Evolutionary conservation across 2,113 vertebrate species (phyloP).

Genomic region (Leiothrix lutea): DNA sequence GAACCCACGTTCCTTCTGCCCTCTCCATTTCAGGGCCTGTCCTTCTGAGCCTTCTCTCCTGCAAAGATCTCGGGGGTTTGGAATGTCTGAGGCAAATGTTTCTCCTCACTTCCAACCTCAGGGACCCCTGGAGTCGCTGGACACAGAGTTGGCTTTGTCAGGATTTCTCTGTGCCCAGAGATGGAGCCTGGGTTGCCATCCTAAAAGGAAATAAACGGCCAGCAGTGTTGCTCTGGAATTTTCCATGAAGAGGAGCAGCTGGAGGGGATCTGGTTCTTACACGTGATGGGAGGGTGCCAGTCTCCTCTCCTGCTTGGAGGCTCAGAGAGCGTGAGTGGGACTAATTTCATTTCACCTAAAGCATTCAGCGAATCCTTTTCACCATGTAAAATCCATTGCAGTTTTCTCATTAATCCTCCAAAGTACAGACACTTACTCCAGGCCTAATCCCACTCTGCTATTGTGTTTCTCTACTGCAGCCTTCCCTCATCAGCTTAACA

Average conservation of each 20-base stretch:
- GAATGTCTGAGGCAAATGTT: not conserved
- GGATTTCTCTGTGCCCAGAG: not conserved
- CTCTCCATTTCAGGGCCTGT: not conserved
- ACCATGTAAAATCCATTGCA: conserved; percentile 67
- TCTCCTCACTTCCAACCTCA: not conserved
- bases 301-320: conserved; percentile 4
- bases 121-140: not conserved
- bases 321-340: conserved; percentile 14
- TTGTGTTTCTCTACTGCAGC: conserved; percentile 62
- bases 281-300: conserved; percentile 14
- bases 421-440: conserved; percentile 66
- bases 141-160: not conserved
- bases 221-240: not conserved
- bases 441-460: conserved; percentile 67
- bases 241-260: not conserved
- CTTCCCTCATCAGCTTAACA: conserved; percentile 69
- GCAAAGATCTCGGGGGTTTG: not conserved
- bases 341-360: conserved; percentile 68
- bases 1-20: not conserved
- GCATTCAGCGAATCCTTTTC: conserved; percentile 59
- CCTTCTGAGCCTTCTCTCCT: not conserved
- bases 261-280: conserved; percentile 5
- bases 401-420: conserved; percentile 70
- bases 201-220: not conserved
- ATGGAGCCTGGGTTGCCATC: not conserved